Percentiles rank a stretch among this genome's conserved stretches.
Conservation (phyloP, 2,888 invertebrate genomes). For the Acronicta leporina region DNA sequence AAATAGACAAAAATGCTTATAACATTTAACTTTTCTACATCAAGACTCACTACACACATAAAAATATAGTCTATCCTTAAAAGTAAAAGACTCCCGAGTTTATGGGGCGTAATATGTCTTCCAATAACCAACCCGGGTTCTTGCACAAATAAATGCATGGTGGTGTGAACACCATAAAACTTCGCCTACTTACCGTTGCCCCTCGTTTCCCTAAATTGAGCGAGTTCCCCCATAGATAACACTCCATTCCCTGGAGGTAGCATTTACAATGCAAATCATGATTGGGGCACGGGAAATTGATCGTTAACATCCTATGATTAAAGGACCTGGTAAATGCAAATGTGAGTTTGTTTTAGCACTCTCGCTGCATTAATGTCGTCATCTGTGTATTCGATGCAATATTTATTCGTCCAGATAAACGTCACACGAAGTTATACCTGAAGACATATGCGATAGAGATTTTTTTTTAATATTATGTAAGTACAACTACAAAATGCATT, state of each 20-base stretch:
- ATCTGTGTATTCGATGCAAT: constrained; percentile 26
- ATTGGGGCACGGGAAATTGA: constrained; percentile 45
- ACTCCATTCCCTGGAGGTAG: constrained; percentile 54
- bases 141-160: constrained; percentile 51
- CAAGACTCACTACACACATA: not conserved
- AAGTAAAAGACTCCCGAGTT: constrained; percentile 10
- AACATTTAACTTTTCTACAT: no score
- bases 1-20: no score
- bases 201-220: constrained; percentile 60
- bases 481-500: no score
- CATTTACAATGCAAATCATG: constrained; percentile 49
- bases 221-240: constrained; percentile 59
- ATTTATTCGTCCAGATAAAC: constrained; percentile 29
- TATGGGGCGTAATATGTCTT: constrained; percentile 35
- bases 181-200: constrained; percentile 36
- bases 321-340: constrained; percentile 15
- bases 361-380: constrained; percentile 34
- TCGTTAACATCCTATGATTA: constrained; percentile 35
- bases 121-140: constrained; percentile 37
- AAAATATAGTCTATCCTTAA: constrained; percentile 8
- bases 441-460: no score
- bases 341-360: constrained; percentile 7
- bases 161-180: constrained; percentile 43
- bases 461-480: no score
- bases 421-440: not conserved